Evolutionary conservation across 2,888 invertebrate species (phyloP).

Genomic region (Tenthredo notha): DNA sequence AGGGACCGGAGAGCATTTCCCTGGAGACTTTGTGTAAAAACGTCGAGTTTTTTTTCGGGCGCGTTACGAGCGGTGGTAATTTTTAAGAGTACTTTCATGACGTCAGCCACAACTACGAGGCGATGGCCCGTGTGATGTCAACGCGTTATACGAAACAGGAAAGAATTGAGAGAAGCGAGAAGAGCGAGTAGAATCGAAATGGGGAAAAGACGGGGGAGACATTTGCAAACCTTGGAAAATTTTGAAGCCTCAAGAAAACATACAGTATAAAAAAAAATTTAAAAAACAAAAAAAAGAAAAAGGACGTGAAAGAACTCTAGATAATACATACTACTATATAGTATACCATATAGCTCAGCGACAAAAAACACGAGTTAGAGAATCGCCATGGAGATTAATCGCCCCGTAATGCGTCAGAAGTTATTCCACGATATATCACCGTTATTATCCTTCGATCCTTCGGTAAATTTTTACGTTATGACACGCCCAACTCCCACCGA

Average conservation of each 20-base stretch:
- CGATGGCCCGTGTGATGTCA: slow-evolving; percentile 42
- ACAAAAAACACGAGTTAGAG: neutral
- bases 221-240: slow-evolving; percentile 17
- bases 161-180: slow-evolving; percentile 18
- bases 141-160: slow-evolving; percentile 11
- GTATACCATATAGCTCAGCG: slow-evolving; percentile 4
- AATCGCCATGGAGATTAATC: slow-evolving; percentile 40
- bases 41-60: slow-evolving; percentile 5
- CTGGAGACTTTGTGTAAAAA: slow-evolving; percentile 7
- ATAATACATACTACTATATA: too few species aligned
- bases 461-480: slow-evolving; percentile 46
- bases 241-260: slow-evolving; percentile 13
- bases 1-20: slow-evolving; percentile 22
- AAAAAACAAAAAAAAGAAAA: neutral
- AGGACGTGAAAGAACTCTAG: neutral
- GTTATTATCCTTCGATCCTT: slow-evolving; percentile 45
- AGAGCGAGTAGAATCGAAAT: neutral
- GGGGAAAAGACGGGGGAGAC: neutral
- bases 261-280: neutral
- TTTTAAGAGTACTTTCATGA: slow-evolving; percentile 29
- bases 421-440: slow-evolving; percentile 40
- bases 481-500: slow-evolving; percentile 4
- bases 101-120: slow-evolving; percentile 38
- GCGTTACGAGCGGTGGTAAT: slow-evolving; percentile 27
- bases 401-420: slow-evolving; percentile 31